Base-by-base conservation (phyloP, 2,888 invertebrate species). In the Chaitophorus viminalis region DNA sequence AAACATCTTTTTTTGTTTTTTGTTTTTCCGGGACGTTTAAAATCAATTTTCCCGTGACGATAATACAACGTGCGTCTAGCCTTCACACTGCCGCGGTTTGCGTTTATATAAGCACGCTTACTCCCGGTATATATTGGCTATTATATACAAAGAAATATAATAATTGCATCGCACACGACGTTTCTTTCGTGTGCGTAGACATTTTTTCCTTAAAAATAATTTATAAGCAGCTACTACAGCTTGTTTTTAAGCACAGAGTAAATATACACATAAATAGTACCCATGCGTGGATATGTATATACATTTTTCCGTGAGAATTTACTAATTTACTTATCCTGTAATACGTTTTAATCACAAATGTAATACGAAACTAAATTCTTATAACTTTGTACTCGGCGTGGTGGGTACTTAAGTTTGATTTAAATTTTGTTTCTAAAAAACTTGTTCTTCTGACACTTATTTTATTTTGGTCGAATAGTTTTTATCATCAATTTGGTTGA, bases 261-360 rank as follows among this genome's bases (percentile, higher is more conserved):
- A 11, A 0, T 21, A 60, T 25, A 25, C 60, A 3, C 3, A 46
- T 14, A 46, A 11, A 14, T 14, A 14, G 14, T 46, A 46, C 46
- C 46, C 2, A 25, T 60, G 25, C 4, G 1, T 54, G 21, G 18
- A 46, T 46, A 46, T 9, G 9, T 46, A 46, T 9, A 46, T 77
- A 25, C 25, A 14, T 31, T 77, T 77, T 33, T 54, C 25, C 11
- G 11, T 52, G 31, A 21, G 33, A 54, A 77, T 46, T 77, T 54
- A 54, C 29, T n/a, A n/a, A 5, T 54, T 54, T 14, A 14, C 1
- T 39, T 8, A 31, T 77, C 18, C 52, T 52, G 21, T 46, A 14
- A 21, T 77, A 52, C 52, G 52, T 54, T 77, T 77, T 77, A 77
- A 77, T 77, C 54, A 77, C 54, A 31, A n/a, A n/a, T 31, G 54